Conservation (phyloP, 2,113 vertebrate genomes). For the Acanthisitta chloris region DNA sequence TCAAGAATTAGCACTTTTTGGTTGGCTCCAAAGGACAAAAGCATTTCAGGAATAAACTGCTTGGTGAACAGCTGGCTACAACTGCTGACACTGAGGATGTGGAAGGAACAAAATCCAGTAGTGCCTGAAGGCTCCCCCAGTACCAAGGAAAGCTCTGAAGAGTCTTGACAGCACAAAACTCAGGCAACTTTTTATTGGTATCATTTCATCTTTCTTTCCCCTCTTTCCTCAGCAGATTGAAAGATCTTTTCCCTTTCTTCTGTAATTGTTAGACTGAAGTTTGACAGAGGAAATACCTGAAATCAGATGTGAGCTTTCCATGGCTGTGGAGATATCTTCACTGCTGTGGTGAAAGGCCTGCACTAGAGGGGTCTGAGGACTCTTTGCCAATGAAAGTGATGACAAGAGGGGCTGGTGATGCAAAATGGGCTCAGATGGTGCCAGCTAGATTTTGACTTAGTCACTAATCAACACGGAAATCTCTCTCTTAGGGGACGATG, state of each 20-base stretch:
- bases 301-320: background rate
- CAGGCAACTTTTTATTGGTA: background rate
- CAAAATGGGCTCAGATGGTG: conserved; percentile 11
- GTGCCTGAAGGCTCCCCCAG: background rate
- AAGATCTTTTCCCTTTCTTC: background rate
- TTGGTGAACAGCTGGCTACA: conserved; percentile 19
- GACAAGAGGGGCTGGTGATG: background rate
- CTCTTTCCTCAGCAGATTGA: background rate
- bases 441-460: background rate
- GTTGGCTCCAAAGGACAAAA: background rate
- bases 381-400: background rate
- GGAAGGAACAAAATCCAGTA: background rate
- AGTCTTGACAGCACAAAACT: background rate
- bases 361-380: background rate
- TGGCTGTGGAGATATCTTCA: background rate
- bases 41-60: background rate
- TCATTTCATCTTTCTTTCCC: background rate
- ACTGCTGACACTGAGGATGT: background rate
- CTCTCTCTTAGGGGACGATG: background rate
- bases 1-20: background rate
- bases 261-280: background rate
- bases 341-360: background rate
- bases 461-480: background rate
- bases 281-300: conserved; percentile 8
- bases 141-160: background rate